Evolutionary conservation across 2,888 invertebrate species (phyloP).

Genomic region (Julus scanicus): DNA sequence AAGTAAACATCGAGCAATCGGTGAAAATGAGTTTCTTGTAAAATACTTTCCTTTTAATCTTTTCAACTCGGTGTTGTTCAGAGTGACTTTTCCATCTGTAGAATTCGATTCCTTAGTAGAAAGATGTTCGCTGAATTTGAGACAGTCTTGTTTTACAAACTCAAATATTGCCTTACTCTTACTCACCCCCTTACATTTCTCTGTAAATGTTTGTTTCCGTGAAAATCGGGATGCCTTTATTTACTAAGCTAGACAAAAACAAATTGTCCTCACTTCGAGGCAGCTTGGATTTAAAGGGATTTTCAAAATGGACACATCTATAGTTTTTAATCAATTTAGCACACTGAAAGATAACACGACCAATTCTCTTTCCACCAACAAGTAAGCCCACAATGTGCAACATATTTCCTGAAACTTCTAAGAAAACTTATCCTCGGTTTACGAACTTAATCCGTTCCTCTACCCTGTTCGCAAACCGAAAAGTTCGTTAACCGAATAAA

Average conservation of each 20-base stretch:
- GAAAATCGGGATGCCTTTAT: neutral
- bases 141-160: neutral
- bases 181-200: neutral
- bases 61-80: slow-evolving; percentile 19
- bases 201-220: neutral
- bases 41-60: neutral
- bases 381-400: neutral
- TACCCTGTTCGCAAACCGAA: too few species aligned
- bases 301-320: neutral
- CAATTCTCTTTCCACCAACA: neutral
- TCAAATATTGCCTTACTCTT: neutral
- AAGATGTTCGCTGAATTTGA: neutral
- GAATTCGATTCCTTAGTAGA: neutral
- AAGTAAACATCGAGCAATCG: slow-evolving; percentile 8
- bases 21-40: neutral
- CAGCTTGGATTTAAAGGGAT: neutral
- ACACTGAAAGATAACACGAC: neutral
- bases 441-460: too few species aligned
- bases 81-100: neutral
- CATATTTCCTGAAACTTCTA: too few species aligned
- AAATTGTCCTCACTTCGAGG: neutral
- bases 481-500: too few species aligned
- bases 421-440: too few species aligned
- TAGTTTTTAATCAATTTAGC: slow-evolving; percentile 23
- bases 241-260: neutral